Evolutionary conservation across 2,113 vertebrate species (phyloP).

Genomic region (Triplophysa siluroides): DNA sequence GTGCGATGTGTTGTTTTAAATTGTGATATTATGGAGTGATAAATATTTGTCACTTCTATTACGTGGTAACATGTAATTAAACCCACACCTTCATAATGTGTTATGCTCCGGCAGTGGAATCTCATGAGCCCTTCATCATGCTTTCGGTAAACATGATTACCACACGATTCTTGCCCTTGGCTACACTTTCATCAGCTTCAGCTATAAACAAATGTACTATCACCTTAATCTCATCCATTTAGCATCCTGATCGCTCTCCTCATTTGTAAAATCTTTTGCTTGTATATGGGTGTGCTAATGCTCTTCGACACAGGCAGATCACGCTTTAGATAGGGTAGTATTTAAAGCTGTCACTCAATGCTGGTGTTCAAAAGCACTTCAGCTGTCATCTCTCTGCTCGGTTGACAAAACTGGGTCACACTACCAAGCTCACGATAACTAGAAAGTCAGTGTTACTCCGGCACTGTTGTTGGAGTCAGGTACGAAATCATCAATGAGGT

Average conservation of each 20-base stretch:
- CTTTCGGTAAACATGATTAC: slow-evolving; percentile 34
- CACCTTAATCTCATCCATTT: slow-evolving; percentile 2
- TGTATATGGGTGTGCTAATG: background rate
- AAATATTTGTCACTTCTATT: background rate
- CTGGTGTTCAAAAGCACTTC: background rate
- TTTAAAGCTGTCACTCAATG: slow-evolving; percentile 23
- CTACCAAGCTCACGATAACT: background rate
- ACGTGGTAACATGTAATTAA: slow-evolving; percentile 9
- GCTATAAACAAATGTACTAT: slow-evolving; percentile 24
- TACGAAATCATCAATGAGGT: background rate
- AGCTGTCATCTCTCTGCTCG: background rate
- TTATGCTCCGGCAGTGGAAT: slow-evolving; percentile 22
- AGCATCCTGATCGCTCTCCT: slow-evolving; percentile 15
- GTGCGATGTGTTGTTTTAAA: too few species aligned
- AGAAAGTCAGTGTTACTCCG: background rate
- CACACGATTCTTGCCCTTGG: slow-evolving; percentile 27
- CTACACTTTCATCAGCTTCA: slow-evolving; percentile 31
- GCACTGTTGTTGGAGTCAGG: background rate
- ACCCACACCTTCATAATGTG: slow-evolving; percentile 18
- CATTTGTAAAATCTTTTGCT: slow-evolving; percentile 10
- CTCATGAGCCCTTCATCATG: slow-evolving; percentile 24
- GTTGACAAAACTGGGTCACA: slow-evolving; percentile 22
- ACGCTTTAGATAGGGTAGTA: background rate
- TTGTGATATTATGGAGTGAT: background rate
- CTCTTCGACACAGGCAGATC: background rate